Evolutionary conservation across 2,888 invertebrate genomes (phyloP).

Genomic region (Agrochola circellaris): DNA sequence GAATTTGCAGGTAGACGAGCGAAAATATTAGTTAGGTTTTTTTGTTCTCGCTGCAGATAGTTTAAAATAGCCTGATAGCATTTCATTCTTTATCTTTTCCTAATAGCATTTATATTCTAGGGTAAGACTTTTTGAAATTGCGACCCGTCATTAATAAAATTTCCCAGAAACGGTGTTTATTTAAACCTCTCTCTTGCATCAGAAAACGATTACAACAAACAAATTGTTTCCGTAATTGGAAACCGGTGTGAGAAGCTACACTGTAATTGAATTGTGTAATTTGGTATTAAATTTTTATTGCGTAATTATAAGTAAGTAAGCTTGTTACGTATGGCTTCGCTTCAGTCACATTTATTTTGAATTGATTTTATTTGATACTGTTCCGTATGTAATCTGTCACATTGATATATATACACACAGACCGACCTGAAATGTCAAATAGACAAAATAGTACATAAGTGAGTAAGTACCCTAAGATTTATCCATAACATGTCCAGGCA

Average conservation of each 20-base stretch:
- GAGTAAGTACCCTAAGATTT: neutral
- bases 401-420: neutral
- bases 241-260: constrained; percentile 27
- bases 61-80: neutral
- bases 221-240: constrained; percentile 45
- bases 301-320: constrained; percentile 26
- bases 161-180: neutral
- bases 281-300: constrained; percentile 42
- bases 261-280: constrained; percentile 43
- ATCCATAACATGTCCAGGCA: neutral
- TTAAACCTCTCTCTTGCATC: constrained; percentile 3
- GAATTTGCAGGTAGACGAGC: constrained; percentile 24
- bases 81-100: neutral
- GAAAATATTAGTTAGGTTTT: neutral
- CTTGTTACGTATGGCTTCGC: constrained; percentile 19
- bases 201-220: constrained; percentile 31
- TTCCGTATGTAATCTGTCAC: neutral
- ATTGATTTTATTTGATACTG: constrained; percentile 1
- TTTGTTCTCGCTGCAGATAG: neutral
- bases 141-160: neutral
- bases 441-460: neutral
- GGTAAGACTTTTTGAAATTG: neutral
- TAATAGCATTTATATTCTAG: no score
- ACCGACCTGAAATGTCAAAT: neutral
- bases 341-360: constrained; percentile 29